A percentile compares a stretch with the other conserved stretches of the same genome.
Conservation (phyloP, 2,113 vertebrate genomes). For the Anser cygnoides region DNA sequence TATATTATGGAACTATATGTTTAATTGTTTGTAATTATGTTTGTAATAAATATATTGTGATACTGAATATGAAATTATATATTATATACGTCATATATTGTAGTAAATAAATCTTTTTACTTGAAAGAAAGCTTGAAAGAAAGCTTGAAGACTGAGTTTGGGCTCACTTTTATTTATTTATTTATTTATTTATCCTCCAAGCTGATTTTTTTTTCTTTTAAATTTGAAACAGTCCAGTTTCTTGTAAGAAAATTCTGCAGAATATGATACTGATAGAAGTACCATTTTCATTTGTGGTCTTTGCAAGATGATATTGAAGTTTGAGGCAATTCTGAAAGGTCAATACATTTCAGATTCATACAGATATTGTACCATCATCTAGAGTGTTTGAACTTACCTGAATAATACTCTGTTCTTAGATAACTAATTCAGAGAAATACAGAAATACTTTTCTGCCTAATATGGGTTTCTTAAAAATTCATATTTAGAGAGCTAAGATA, state of each 20-base stretch:
- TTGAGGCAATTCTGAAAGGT: neutral
- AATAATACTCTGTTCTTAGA: neutral
- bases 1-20: neutral
- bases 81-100: accelerated
- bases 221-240: neutral
- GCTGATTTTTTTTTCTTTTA: neutral
- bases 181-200: neutral
- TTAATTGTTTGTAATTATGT: neutral
- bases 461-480: neutral
- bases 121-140: neutral
- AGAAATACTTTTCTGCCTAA: neutral
- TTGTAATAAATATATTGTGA: neutral
- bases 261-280: neutral
- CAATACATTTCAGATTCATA: neutral
- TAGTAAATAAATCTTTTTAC: neutral
- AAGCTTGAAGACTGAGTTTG: neutral
- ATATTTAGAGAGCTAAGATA: neutral
- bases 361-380: neutral
- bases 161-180: neutral
- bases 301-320: neutral
- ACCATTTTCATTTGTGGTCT: neutral
- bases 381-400: neutral
- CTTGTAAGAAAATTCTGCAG: neutral
- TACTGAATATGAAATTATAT: neutral
- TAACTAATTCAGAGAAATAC: neutral